Conservation (phyloP, 2,797 vertebrate species). For the Enteromius viviparus region DNA sequence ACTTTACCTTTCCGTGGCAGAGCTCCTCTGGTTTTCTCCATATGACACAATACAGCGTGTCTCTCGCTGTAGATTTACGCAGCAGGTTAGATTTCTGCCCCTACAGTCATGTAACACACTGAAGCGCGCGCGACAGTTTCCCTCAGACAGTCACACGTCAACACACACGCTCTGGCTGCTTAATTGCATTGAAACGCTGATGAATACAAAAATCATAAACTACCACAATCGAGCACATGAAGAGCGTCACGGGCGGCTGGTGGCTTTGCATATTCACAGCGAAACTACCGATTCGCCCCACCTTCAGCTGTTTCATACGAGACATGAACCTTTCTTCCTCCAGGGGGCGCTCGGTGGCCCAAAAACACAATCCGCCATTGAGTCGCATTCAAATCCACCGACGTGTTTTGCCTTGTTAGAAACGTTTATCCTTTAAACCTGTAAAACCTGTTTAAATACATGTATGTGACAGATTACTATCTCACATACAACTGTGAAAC, state of each 20-base stretch:
- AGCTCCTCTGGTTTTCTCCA: constrained; percentile 30
- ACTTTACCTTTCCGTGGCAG: constrained; percentile 54
- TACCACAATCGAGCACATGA: constrained; percentile 13
- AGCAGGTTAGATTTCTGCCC: constrained; percentile 35
- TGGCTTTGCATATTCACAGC: constrained; percentile 56
- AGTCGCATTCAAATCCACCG: neutral
- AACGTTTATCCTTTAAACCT: neutral
- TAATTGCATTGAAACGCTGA: neutral
- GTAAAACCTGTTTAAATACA: neutral
- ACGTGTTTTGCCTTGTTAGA: neutral
- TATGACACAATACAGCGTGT: constrained; percentile 36
- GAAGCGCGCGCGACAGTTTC: neutral
- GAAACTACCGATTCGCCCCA: constrained; percentile 51
- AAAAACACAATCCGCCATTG: neutral
- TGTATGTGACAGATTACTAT: neutral
- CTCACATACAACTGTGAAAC: neutral
- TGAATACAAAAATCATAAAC: neutral
- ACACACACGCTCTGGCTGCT: neutral
- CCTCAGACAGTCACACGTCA: neutral
- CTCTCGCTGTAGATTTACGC: constrained; percentile 21
- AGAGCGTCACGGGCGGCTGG: constrained; percentile 32
- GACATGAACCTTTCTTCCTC: neutral
- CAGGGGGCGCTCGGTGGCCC: constrained; percentile 17
- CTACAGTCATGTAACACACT: neutral
- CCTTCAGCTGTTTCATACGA: constrained; percentile 21